phyloP scores from a whole-genome alignment of 2,888 invertebrate genomes.

The Leptura quadrifasciata region DNA sequence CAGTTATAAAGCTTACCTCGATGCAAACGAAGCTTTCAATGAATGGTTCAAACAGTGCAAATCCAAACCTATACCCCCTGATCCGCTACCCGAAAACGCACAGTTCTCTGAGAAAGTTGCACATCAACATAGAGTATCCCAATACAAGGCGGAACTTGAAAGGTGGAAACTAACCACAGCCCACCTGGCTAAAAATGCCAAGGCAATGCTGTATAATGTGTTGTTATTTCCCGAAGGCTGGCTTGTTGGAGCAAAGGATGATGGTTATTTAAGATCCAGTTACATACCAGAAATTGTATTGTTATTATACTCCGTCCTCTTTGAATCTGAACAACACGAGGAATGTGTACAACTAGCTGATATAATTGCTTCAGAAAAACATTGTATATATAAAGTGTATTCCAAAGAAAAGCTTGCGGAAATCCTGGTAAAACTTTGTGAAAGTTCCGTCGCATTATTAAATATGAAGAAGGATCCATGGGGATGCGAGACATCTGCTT shows the following conservation, averaged over 20 bases:
- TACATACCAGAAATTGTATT: constrained; percentile 90
- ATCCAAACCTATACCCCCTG: constrained; percentile 84
- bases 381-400: constrained; percentile 88
- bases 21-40: constrained; percentile 90
- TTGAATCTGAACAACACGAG: constrained; percentile 84
- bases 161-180: constrained; percentile 76
- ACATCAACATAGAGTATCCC: constrained; percentile 88
- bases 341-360: constrained; percentile 88
- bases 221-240: constrained; percentile 93
- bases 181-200: constrained; percentile 79
- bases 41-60: constrained; percentile 92
- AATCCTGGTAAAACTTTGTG: constrained; percentile 84
- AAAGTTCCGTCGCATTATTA: constrained; percentile 85
- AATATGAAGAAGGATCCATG: constrained; percentile 89
- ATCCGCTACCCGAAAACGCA: constrained; percentile 77
- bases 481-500: constrained; percentile 77
- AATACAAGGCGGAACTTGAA: constrained; percentile 86
- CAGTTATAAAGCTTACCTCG: constrained; percentile 90
- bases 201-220: constrained; percentile 89
- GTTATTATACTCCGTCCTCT: constrained; percentile 86
- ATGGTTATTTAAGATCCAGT: constrained; percentile 81
- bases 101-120: constrained; percentile 93
- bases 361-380: constrained; percentile 85
- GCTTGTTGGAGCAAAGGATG: constrained; percentile 83
- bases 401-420: constrained; percentile 86